A percentile compares a stretch with the other conserved stretches of the same genome.
Conservation (phyloP, 2,113 vertebrate genomes). For the Hipposideros armiger region DNA sequence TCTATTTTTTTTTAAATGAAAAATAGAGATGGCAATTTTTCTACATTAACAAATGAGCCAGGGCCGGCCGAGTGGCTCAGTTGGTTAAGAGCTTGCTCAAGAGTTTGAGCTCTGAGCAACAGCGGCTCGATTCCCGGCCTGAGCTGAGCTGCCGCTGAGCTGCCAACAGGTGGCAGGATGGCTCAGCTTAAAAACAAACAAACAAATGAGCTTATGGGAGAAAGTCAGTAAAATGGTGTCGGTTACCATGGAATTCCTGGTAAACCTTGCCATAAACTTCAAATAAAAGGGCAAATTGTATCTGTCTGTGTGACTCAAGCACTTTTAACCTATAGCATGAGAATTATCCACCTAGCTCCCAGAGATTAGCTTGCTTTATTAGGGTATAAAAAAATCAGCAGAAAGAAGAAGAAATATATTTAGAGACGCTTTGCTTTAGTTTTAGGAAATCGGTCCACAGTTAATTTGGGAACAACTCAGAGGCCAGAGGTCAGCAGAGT, state of each 20-base stretch:
- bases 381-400: conserved; percentile 47
- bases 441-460: not conserved
- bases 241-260: conserved; percentile 85
- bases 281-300: conserved; percentile 81
- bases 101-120: too few relatives aligned
- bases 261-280: conserved; percentile 77
- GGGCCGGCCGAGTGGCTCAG: too few relatives aligned
- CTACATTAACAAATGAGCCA: conserved; percentile 77
- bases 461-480: not conserved
- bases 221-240: conserved; percentile 68
- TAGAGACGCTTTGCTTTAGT: not conserved
- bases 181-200: too few relatives aligned
- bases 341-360: conserved; percentile 79
- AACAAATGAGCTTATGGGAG: conserved; percentile 79
- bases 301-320: conserved; percentile 78
- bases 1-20: not conserved
- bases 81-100: too few relatives aligned
- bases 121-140: too few relatives aligned
- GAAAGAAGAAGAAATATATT: conserved; percentile 32
- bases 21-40: conserved; percentile 78
- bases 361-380: conserved; percentile 80
- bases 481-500: not conserved
- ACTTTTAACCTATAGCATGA: conserved; percentile 81
- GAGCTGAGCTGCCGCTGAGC: too few relatives aligned
- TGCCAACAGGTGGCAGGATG: too few relatives aligned